Conservation (phyloP, 92 coral and sea anemone species). For the Galaxea fascicularis region DNA sequence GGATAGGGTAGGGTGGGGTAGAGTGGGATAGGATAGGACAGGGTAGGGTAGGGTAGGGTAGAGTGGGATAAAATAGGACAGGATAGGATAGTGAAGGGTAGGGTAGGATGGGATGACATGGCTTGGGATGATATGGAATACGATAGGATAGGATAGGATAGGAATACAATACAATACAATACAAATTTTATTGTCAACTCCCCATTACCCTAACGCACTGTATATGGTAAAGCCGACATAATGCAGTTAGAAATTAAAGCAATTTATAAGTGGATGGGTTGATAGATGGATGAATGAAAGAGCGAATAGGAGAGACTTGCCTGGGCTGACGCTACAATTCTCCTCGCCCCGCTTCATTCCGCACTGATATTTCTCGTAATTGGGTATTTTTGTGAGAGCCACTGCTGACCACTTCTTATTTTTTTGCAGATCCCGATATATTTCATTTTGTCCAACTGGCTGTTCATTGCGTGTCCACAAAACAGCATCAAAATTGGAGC, state of each 20-base stretch:
- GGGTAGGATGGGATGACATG: too few relatives aligned
- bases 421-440: not conserved
- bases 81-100: too few relatives aligned
- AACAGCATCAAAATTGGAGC: not conserved
- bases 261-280: not conserved
- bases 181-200: too few relatives aligned
- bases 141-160: too few relatives aligned
- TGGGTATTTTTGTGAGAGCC: not conserved
- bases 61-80: too few relatives aligned
- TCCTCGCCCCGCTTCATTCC: not conserved
- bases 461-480: conserved; percentile 9
- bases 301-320: not conserved
- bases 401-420: conserved; percentile 30
- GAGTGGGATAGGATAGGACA: too few relatives aligned
- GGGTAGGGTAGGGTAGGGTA: too few relatives aligned
- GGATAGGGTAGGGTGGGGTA: too few relatives aligned
- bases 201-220: too few relatives aligned
- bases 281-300: not conserved
- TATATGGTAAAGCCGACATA: too few relatives aligned
- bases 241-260: not conserved
- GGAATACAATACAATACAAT: too few relatives aligned
- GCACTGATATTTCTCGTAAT: not conserved
- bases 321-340: not conserved
- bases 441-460: not conserved
- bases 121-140: too few relatives aligned